Base-by-base conservation (phyloP, 2,113 vertebrate genomes). In the Austrofundulus limnaeus region DNA sequence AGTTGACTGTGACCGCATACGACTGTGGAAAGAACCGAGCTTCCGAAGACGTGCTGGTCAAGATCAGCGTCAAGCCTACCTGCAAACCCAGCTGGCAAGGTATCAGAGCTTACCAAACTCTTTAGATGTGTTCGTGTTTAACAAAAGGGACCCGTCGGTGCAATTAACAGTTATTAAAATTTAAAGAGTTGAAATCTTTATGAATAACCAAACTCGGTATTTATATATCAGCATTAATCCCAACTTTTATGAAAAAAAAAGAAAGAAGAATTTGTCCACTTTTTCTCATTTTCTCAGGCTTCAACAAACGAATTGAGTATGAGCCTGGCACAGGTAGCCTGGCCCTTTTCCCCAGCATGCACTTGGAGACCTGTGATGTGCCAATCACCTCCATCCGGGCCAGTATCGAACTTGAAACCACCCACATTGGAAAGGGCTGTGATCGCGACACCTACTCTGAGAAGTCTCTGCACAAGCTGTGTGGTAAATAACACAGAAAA, bases 401-500 rank as follows among this genome's bases (percentile, higher is more conserved):
- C 52, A 95, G 65, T 0, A 89, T 99, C 59, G 94, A 97, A 59
- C 92, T 99, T 10, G 96, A 99, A 91, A 99, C 96, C 54, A 94
- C 87, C 80, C 97, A 99, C 60, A 98, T 99, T 4, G 97, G 97
- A 39, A 98, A 98, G 81, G 97, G 97, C 75, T 99, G 97, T 0
- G 97, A 99, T 41, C 91, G 97, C n/a, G 97, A 99, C 71, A 99
- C 97, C 2, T 99, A 99, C 86, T 98, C 97, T 0, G 97, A 99
- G 91, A 98, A 97, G 78, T 97, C 97, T 7, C 92, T 98, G 19
- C 97, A 98, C 87, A 93, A 93, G 66, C 93, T 99, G 15, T 99
- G 97, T 0, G 97, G 97, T 99, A 87, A 94, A 92, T 74, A 66
- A 1, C 2, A 7, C 21, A 28, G 1, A 15, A 63, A 58, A 50